Base-by-base conservation (phyloP, 2,888 invertebrate genomes). In the Rhagium mordax region DNA sequence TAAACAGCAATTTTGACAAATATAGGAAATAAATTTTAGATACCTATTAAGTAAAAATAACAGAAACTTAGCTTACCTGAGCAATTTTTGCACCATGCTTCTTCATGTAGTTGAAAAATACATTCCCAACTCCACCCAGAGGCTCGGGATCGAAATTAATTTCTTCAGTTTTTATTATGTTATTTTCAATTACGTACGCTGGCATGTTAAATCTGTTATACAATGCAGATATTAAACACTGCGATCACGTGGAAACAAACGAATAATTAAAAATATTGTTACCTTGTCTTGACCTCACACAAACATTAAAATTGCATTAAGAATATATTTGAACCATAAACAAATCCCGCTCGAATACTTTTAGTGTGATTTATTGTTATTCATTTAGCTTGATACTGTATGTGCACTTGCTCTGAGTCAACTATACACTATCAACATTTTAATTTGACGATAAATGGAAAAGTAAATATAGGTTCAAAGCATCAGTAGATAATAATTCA, bases 161-260 rank as follows among this genome's bases (percentile, higher is more conserved):
- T 16, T 67, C 47, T 20, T 67, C 47, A 15, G 67, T 67, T 21
- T 57, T 67, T 41, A 67, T 67, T 20, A 67, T 57, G 24, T 67
- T 67, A 15, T 57, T 15, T 47, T 57, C 67, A 16, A 67, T 57
- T 4, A 21, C n/a, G 27, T 57, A 67, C 57, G 47, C 41, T 16
- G 8, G 21, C 16, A 18, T n/a, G 21, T 8, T 21, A 16, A 15
- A 16, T 51, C 20, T 1, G 18, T 0, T 13, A 41, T 13, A 41
- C 41, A n/a, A 41, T 13, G n/a, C 10, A n/a, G 41, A n/a, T 41
- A 41, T n/a, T 41, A 51, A 8, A 7, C 51, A 51, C 51, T 51
- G 10, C n/a, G n/a, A n/a, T n/a, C n/a, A n/a, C n/a, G n/a, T n/a
- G n/a, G n/a, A n/a, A n/a, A n/a, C n/a, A n/a, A n/a, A n/a, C n/a